Base-by-base conservation (phyloP, 2,797 vertebrate genomes). In the Spinus pinus region DNA sequence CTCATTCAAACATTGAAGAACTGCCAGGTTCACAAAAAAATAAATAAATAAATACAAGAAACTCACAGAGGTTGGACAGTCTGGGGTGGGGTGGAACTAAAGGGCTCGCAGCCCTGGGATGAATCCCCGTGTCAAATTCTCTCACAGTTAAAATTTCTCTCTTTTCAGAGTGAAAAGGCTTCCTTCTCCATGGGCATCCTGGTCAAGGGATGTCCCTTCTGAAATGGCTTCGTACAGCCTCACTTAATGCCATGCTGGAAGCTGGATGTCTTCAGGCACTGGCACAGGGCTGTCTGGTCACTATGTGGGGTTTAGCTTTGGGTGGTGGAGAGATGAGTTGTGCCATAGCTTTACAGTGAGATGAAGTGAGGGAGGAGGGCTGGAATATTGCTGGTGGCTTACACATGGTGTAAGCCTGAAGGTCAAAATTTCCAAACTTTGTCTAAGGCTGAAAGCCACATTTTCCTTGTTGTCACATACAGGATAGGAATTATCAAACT, bases 401-500 rank as follows among this genome's bases (percentile, higher is more conserved):
- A 8, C 0, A 0, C 54, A 16, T 0, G 2, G 28, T 28, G 2
- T 74, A 69, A 61, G 7, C 50, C 46, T 65, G 15, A 35, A 51
- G 24, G n/a, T 69, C 47, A 30, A 9, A n/a, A 33, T 72, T 81
- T 73, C n/a, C 47, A 53, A 7, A 50, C 31, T 39, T 86, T 50
- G 9, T 42, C 19, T 15, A 33, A 71, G 41, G 37, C n/a, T 9
- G 6, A 92, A 91, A 87, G 31, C 12, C 0, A 7, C 10, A 0
- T 75, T 82, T 87, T 87, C 41, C 42, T 54, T 66, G 31, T 22
- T 41, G 57, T 72, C 3, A 1, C 3, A 1, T 27, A n/a, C 35
- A 50, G 39, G 31, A 28, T 86, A 33, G 62, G 31, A 65, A 11
- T 7, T 4, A 72, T 30, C 2, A 4, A 64, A 56, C 25, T 44